These are phyloP conservation scores for Brachypalpus laphriformis DNA, from an alignment of 2,888 invertebrate genomes.

Conservation along the genomic window DNA sequence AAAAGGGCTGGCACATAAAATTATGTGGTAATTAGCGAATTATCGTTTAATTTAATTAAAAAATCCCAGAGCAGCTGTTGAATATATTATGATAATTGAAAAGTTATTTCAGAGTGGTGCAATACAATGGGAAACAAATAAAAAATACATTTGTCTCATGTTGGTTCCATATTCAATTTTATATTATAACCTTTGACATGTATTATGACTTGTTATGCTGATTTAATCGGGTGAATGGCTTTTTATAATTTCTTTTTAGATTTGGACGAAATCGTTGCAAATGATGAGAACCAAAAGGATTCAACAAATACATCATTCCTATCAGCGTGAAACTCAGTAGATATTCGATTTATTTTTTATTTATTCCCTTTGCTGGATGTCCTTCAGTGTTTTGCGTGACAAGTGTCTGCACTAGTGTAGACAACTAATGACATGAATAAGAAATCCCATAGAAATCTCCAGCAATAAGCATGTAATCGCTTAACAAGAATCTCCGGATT, in stretches of 20 bases:
- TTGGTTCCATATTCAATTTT: no score
- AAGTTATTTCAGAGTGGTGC: neutral
- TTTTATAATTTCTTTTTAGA: no score
- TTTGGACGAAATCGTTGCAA: neutral
- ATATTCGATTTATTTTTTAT: no score
- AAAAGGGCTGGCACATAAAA: neutral
- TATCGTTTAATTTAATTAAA: conserved; percentile 12
- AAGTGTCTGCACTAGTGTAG: conserved; percentile 1
- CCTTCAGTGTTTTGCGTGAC: neutral
- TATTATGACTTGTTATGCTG: no score
- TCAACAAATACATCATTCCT: no score
- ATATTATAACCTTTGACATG: no score
- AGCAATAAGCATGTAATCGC: neutral
- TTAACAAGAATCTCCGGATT: neutral
- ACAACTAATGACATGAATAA: neutral
- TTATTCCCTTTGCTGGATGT: neutral
- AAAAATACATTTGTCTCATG: no score
- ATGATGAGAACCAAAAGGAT: neutral
- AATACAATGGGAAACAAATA: no score
- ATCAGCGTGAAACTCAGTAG: no score
- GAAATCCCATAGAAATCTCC: neutral
- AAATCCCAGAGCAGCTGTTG: neutral
- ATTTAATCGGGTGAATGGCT: no score
- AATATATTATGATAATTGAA: neutral
- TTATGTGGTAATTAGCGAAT: conserved; percentile 15